Conservation (phyloP, 2,113 vertebrate genomes). For the Camelus dromedarius region DNA sequence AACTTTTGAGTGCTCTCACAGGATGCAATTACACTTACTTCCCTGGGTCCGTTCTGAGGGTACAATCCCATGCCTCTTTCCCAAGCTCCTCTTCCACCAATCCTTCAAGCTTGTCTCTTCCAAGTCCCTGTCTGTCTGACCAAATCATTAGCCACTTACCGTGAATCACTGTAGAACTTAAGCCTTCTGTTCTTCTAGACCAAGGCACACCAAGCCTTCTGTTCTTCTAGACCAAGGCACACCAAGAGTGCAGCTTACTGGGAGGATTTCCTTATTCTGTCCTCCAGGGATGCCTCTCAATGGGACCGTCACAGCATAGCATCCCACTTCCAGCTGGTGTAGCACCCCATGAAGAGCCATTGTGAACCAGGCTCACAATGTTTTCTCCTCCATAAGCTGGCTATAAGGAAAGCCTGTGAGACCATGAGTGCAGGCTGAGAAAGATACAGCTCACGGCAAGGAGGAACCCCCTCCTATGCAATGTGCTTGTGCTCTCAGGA, state of each 20-base stretch:
- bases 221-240: background rate
- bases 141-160: background rate
- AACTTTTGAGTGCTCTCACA: background rate
- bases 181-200: no score
- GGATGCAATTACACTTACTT: background rate
- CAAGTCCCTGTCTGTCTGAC: background rate
- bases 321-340: background rate
- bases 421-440: background rate
- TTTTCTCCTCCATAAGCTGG: background rate
- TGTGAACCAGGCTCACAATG: background rate
- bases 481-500: background rate
- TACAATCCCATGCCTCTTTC: background rate
- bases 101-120: background rate
- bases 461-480: background rate
- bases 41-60: background rate
- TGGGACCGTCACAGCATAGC: no score
- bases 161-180: background rate
- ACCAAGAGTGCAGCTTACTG: no score
- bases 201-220: background rate
- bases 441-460: background rate
- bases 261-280: background rate
- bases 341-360: background rate
- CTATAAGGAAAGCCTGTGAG: background rate
- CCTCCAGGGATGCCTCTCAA: background rate
- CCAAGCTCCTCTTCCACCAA: background rate